phyloP scores from a whole-genome alignment of 1,140 invertebrate species.

The Bombus huntii region DNA sequence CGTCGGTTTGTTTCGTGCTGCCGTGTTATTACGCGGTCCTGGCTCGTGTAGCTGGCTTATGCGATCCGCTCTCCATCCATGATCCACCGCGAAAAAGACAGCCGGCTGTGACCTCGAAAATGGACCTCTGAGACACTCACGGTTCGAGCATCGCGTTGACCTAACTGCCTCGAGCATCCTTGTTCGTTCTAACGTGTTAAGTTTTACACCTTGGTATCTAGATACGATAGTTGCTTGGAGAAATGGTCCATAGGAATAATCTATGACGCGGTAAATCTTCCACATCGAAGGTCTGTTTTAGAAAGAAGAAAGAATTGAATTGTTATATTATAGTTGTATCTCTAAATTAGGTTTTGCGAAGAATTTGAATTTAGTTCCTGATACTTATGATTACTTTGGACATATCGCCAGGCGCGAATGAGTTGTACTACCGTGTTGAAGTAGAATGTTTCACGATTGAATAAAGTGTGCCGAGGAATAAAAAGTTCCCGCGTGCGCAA shows the following conservation, averaged over 20 bases:
- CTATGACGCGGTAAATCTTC: background rate
- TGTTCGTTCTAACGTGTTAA: background rate
- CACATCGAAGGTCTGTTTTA: background rate
- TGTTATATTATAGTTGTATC: background rate
- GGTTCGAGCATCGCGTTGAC: background rate
- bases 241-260: background rate
- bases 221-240: too few relatives aligned
- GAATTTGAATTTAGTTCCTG: background rate
- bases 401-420: accelerated
- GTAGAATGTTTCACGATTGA: background rate
- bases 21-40: slow-evolving; percentile 74
- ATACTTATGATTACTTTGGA: background rate
- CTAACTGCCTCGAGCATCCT: background rate
- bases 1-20: slow-evolving; percentile 76
- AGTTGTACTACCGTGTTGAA: background rate
- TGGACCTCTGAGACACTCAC: slow-evolving; percentile 38
- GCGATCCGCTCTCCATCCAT: slow-evolving; percentile 43
- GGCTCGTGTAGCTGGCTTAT: slow-evolving; percentile 52
- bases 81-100: slow-evolving; percentile 53
- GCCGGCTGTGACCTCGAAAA: slow-evolving; percentile 57
- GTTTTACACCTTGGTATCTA: background rate
- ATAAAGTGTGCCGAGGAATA: background rate
- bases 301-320: too few relatives aligned
- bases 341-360: background rate
- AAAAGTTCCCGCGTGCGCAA: background rate